Percentiles rank a stretch among this genome's conserved stretches.
Conservation (phyloP, 2,797 vertebrate genomes). For the Diceros bicornis region DNA sequence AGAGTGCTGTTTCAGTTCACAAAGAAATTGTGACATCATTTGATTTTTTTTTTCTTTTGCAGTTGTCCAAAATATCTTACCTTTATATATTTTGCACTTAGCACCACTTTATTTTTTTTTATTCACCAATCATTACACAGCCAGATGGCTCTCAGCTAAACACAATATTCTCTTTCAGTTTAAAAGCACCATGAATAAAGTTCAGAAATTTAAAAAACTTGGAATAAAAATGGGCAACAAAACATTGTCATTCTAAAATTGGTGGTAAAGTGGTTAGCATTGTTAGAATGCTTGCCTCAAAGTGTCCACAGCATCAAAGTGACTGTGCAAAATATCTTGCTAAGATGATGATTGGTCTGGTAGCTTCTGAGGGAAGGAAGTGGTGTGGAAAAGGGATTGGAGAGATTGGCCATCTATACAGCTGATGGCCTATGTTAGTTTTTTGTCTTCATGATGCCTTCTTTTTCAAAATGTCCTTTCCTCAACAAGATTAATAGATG, state of each 20-base stretch:
- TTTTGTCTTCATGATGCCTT: neutral
- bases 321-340: neutral
- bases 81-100: neutral
- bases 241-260: neutral
- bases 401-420: neutral
- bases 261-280: neutral
- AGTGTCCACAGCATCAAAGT: neutral
- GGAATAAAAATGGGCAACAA: constrained; percentile 14
- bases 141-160: neutral
- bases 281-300: neutral
- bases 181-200: neutral
- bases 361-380: neutral
- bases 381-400: neutral
- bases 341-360: neutral
- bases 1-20: neutral
- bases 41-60: neutral
- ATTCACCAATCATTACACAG: neutral
- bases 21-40: neutral
- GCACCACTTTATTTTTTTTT: neutral
- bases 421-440: neutral
- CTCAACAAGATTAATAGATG: neutral
- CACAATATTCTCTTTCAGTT: neutral
- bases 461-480: constrained; percentile 48
- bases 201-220: constrained; percentile 48
- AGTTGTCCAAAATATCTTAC: constrained; percentile 1